Base-by-base conservation (phyloP, 2,888 invertebrate genomes). In the Drosophila prostipennis region DNA sequence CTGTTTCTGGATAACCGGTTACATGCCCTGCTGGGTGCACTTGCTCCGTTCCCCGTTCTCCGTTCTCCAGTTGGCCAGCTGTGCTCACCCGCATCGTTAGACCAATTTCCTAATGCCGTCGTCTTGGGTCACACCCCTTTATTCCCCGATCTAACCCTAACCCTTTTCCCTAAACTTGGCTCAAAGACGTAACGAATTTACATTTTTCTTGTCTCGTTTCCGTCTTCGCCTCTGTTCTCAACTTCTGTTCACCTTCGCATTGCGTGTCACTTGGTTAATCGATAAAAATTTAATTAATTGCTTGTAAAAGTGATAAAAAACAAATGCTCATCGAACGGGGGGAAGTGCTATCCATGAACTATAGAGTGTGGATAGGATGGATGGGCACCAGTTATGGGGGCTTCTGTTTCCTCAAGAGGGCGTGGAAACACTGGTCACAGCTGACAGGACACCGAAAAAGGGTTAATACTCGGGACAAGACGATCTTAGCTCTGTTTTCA, bases 11-110 rank as follows among this genome's bases (percentile, higher is more conserved):
- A 19, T 19, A n/a, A 26, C 43, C n/a, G 43, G 23, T n/a, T 45
- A 26, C 8, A 8, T 14, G 45, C 48, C 59, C 72, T 49, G 74
- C 64, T 70, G 74, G 70, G 59, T 51, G 55, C 76, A 61, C 70
- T 63, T 43, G 56, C 58, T 45, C 43, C 19, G 23, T 14, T 10
- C 26, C 23, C 48, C 29, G 6, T 3, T 34, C 56, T 37, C 56
- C 19, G 37, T 14, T 11, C 19, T 39, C 48, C 26, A 26, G 6
- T 11, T 19, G n/a, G 72, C 85, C 85, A 85, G 80, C 80, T 81
- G 81, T 80, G 86, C 80, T 86, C 80, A 70, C 82, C 82, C 87
- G 82, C 82, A 82, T 82, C 79, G 87, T 79, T 86, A 75, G 57
- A 83, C 80, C 77, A 83, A 86, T 82, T 86, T 79, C 67, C 72